A percentile compares a stretch with the other conserved stretches of the same genome.
These are phyloP conservation scores for Gambusia holbrooki DNA, from an alignment of 2,113 vertebrate genomes.

Conservation along the genomic window DNA sequence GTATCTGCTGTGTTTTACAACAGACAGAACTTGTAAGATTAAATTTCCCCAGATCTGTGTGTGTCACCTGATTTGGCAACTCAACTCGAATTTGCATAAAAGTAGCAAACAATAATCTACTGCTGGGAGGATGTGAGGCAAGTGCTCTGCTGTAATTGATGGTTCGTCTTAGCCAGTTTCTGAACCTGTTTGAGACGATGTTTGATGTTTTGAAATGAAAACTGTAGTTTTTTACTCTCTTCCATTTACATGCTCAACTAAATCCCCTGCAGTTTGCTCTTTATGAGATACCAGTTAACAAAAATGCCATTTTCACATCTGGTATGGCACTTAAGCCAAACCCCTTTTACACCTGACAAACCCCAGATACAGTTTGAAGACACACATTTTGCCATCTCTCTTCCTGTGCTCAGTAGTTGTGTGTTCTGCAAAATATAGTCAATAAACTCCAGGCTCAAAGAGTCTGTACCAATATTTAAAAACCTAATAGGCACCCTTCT, in stretches of 20 bases:
- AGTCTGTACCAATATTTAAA: neutral
- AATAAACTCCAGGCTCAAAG: neutral
- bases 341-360: slow-evolving; percentile 33
- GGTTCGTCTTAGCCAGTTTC: slow-evolving; percentile 50
- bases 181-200: slow-evolving; percentile 43
- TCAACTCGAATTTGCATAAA: slow-evolving; percentile 29
- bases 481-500: no score
- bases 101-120: slow-evolving; percentile 40
- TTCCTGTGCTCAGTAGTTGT: slow-evolving; percentile 5
- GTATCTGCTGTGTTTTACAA: slow-evolving; percentile 44
- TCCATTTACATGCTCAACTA: slow-evolving; percentile 53
- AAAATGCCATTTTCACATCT: slow-evolving; percentile 73
- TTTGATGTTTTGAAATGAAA: slow-evolving; percentile 46
- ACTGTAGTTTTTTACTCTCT: slow-evolving; percentile 55
- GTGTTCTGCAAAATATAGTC: neutral
- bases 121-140: slow-evolving; percentile 28
- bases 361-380: slow-evolving; percentile 23
- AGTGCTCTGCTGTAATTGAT: slow-evolving; percentile 56
- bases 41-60: slow-evolving; percentile 1
- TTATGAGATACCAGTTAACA: slow-evolving; percentile 69
- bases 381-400: slow-evolving; percentile 24
- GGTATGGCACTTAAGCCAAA: slow-evolving; percentile 55
- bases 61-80: slow-evolving; percentile 38
- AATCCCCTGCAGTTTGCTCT: slow-evolving; percentile 64
- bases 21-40: slow-evolving; percentile 30